A percentile compares a stretch with the other conserved stretches of the same genome.
Evolutionary conservation across 2,113 vertebrate genomes (phyloP).

Genomic region (Halcyon malimbica): DNA sequence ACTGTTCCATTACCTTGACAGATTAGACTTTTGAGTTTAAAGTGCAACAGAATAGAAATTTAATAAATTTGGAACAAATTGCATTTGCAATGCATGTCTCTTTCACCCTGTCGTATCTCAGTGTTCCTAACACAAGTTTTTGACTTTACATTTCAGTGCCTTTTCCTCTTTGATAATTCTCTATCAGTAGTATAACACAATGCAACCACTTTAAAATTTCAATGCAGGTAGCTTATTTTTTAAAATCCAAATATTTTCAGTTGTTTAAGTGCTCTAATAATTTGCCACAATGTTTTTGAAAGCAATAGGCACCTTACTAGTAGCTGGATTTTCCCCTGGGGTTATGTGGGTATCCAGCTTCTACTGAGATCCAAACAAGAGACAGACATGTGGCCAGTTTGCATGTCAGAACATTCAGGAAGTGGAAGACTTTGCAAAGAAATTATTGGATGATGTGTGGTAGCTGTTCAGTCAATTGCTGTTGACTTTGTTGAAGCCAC

Average conservation of each 20-base stretch:
- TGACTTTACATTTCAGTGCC: not conserved
- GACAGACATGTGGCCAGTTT: rapidly evolving
- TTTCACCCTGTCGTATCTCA: not conserved
- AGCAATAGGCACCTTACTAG: not conserved
- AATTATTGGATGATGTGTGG: too few species aligned
- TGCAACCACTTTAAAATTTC: not conserved
- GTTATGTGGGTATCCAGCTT: not conserved
- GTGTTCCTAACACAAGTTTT: not conserved
- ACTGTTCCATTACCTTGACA: not conserved
- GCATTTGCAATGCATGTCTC: too few species aligned
- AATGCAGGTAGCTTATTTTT: not conserved
- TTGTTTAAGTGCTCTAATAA: not conserved
- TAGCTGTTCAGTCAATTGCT: not conserved
- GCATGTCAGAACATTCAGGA: not conserved
- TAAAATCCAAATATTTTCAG: not conserved
- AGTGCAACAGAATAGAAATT: not conserved
- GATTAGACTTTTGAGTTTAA: not conserved
- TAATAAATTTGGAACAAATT: too few species aligned
- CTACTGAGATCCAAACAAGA: not conserved
- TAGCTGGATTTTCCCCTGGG: not conserved
- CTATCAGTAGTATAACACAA: not conserved
- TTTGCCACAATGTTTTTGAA: not conserved
- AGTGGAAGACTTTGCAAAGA: not conserved
- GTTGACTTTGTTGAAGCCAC: not conserved
- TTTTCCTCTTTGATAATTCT: not conserved